Evolutionary conservation across 2,113 vertebrate species (phyloP).

Genomic region (Ceyx margarethae): DNA sequence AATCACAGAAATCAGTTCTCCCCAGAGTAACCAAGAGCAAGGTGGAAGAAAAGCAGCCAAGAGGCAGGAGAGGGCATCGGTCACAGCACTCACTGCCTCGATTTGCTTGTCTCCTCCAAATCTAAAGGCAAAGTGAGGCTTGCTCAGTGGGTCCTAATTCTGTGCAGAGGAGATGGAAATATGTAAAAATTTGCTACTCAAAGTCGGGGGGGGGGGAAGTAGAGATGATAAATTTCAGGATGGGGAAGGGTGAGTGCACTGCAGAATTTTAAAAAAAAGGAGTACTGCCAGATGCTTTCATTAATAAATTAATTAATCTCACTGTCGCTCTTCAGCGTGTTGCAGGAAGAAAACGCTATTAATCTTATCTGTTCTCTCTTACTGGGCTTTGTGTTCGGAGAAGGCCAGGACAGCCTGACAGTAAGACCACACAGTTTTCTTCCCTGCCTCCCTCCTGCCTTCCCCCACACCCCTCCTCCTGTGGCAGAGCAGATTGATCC

Average conservation of each 20-base stretch:
- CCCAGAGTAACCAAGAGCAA: neutral
- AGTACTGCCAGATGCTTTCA: constrained; percentile 41
- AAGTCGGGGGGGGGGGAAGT: neutral
- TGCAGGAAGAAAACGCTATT: constrained; percentile 65
- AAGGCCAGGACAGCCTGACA: constrained; percentile 73
- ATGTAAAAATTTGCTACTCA: neutral
- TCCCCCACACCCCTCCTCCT: constrained; percentile 7
- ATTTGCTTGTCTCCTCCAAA: neutral
- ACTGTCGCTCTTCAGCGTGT: constrained; percentile 60
- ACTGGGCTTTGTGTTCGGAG: constrained; percentile 53
- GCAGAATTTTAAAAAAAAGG: neutral
- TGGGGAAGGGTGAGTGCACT: neutral
- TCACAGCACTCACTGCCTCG: neutral
- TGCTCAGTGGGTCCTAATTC: neutral
- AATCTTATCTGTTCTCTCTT: constrained; percentile 76
- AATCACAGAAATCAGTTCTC: neutral
- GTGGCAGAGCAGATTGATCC: constrained; percentile 62
- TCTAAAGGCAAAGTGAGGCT: neutral
- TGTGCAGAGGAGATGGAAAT: neutral
- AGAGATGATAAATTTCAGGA: neutral
- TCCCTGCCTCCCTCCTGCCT: constrained; percentile 35
- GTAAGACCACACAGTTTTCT: constrained; percentile 67
- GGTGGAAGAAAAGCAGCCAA: constrained; percentile 10
- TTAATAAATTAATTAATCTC: constrained; percentile 69
- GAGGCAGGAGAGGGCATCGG: neutral